Evolutionary conservation across 1,140 invertebrate species (phyloP), one percentile per base, ranked within the genome.

Genomic region (Ctenoplectra terminalis): DNA sequence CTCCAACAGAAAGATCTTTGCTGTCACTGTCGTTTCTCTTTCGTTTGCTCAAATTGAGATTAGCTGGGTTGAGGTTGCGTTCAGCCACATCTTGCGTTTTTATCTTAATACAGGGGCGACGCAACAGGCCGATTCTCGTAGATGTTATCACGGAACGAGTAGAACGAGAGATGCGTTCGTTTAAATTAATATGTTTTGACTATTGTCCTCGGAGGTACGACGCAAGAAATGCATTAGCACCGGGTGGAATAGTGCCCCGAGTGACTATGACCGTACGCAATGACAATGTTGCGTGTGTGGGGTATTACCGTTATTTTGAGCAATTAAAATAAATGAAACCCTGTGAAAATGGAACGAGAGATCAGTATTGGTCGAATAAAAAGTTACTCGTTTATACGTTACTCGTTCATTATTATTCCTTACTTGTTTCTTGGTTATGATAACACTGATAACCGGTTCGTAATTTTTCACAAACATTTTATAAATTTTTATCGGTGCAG

Each of bases 51-150:
- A 31, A 9, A 29, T 17, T 13, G n/a, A 50, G 26, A 23, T 40
- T n/a, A 23, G 60, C 1, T 61, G 13, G 9, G 2, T 17, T 2
- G 61, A 29, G 29, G 37, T 76, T 67, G 31, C 29, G 48, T 37
- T 7, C 5, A n/a, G 0, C 7, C 17, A 4, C 61, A 67, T 76
- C 74, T 76, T 31, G 26, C 37, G 15, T 52, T 56, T 76, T 76
- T 76, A 56, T 76, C 74, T 67, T 43, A 67, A 76, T 43, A 11
- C 74, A 67, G 26, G 13, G 15, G 46, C 37, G 73, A 43, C 46
- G 61, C 74, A 76, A 76, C 74, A 76, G 61, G 61, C 74, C 20
- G 13, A 7, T 40, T 34, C 4, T 31, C 73, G 61, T 54, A 54
- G 48, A 76, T 67, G 74, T 17, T 75, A 67, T 76, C 61, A 34